These are phyloP conservation scores for Rhyacophila evoluta DNA, from an alignment of 2,888 invertebrate species.

Conservation along the genomic window DNA sequence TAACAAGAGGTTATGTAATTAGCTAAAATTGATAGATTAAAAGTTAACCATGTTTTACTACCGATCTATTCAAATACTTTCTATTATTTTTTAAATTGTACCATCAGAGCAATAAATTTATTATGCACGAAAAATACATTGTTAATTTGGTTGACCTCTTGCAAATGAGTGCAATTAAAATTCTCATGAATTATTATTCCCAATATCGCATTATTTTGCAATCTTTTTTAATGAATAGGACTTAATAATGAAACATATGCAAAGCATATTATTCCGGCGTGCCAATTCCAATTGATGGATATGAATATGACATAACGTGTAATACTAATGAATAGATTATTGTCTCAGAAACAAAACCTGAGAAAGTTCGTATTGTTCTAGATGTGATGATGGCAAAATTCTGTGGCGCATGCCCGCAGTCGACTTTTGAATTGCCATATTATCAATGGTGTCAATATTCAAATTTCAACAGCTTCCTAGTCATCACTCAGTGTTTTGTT, in stretches of 20 bases:
- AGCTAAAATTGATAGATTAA: too few relatives aligned
- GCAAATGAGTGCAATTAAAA: background rate
- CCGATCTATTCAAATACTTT: too few relatives aligned
- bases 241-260: too few relatives aligned
- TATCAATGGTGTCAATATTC: slow-evolving; percentile 17
- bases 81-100: too few relatives aligned
- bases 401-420: background rate
- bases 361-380: slow-evolving; percentile 23
- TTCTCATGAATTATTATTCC: background rate
- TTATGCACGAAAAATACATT: background rate
- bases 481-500: slow-evolving; percentile 3
- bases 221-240: too few relatives aligned
- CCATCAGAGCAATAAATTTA: background rate
- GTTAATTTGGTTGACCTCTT: background rate
- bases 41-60: too few relatives aligned
- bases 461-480: slow-evolving; percentile 22
- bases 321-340: slow-evolving; percentile 9
- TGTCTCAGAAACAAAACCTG: slow-evolving; percentile 19
- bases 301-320: background rate
- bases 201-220: too few relatives aligned
- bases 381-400: background rate
- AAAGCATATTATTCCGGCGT: background rate
- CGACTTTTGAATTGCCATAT: background rate
- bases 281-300: slow-evolving; percentile 1
- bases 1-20: too few relatives aligned